Conservation (phyloP, 2,797 vertebrate species). For the Tapirus indicus region DNA sequence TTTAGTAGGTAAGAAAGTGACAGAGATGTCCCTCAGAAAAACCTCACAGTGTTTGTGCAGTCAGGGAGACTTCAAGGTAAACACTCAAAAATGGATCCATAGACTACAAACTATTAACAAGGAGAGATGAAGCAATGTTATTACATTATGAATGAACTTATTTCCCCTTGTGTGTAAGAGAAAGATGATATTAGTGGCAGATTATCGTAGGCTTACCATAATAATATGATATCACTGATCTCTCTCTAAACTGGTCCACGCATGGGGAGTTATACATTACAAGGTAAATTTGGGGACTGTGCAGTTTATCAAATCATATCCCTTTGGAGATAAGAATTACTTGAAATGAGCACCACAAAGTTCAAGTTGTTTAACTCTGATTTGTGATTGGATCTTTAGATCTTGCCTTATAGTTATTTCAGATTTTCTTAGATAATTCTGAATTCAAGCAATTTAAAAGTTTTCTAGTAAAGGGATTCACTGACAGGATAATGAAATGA, state of each 20-base stretch:
- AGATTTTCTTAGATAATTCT: background rate
- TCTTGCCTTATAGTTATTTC: background rate
- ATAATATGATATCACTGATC: rapidly evolving
- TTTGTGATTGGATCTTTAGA: background rate
- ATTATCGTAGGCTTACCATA: background rate
- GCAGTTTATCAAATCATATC: background rate
- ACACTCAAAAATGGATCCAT: rapidly evolving
- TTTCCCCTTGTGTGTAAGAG: background rate
- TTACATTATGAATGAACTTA: background rate
- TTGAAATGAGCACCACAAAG: rapidly evolving
- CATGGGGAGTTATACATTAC: rapidly evolving
- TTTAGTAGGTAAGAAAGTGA: background rate
- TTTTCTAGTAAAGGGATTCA: constrained; percentile 29
- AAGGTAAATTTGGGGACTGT: background rate
- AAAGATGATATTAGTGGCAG: background rate
- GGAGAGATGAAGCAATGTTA: background rate
- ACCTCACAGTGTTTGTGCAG: background rate
- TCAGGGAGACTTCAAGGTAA: background rate
- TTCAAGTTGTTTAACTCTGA: background rate
- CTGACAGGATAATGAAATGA: background rate
- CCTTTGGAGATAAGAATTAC: background rate
- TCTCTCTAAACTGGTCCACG: background rate
- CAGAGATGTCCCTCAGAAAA: background rate
- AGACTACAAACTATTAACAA: too few relatives aligned
- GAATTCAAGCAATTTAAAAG: constrained; percentile 30